Evolutionary conservation across 2,113 vertebrate species (phyloP), one percentile per base, ranked within the genome.

Genomic region (Perccottus glenii): DNA sequence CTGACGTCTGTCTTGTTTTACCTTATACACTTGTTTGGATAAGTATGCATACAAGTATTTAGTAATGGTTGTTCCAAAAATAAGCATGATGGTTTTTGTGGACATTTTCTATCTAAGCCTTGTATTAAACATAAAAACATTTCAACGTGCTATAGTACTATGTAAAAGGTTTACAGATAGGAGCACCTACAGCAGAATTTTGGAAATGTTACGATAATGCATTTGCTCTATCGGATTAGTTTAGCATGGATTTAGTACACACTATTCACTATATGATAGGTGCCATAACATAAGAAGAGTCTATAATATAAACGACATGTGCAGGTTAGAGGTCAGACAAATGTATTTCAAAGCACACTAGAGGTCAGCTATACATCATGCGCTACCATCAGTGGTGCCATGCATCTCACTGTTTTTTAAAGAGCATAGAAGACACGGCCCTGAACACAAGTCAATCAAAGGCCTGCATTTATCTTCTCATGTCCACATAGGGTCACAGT

Each of bases 341-440:
- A 88, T 73, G 60, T 60, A 70, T 69, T 81, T 73, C 71, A 51
- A 72, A 63, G 35, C 62, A 48, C 70, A 79, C 51, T 27, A 55
- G 66, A 85, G 85, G 78, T 81, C 86, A 67, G 12, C 45, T 67
- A 67, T 84, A 62, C 11, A 83, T 86, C 81, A 81, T 35, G 15
- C 10, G 10, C 59, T 50, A 15, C 12, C 2, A 4, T 60, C 67
- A 75, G 48, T 65, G 51, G 60, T 44, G 69, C 19, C 19, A 27
- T 16, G 0, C 53, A 63, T 53, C 56, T 9, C 45, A n/a, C 10
- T 60, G 56, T 47, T 42, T 67, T 55, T 61, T 4, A 43, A 59
- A 67, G 32, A 64, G 5, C 49, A 38, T 12, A 35, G 67, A 62
- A 46, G 5, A 46, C 40, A 35, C 7, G 14, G 75, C 74, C 80